Conservation (phyloP, 2,888 invertebrate genomes). For the Drosophila aldrichi region DNA sequence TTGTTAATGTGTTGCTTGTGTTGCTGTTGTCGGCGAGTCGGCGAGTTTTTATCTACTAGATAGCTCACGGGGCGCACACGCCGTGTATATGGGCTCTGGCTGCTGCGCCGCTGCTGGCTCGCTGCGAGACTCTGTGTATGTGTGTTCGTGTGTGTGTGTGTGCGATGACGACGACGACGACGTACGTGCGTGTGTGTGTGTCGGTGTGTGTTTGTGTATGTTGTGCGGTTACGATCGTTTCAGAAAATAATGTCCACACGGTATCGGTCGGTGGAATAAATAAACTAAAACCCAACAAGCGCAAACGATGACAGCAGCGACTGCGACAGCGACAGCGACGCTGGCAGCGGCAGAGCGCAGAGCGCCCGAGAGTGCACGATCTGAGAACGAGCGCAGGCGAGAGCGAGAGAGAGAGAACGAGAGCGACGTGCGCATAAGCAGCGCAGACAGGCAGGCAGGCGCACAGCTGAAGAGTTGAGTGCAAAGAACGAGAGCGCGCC, state of each 20-base stretch:
- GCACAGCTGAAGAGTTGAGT: slow-evolving; percentile 21
- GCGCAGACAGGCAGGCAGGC: slow-evolving; percentile 49
- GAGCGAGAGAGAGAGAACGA: slow-evolving; percentile 19
- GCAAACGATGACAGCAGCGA: slow-evolving; percentile 48
- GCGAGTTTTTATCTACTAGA: slow-evolving; percentile 80
- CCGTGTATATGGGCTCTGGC: slow-evolving; percentile 71
- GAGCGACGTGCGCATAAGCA: slow-evolving; percentile 13
- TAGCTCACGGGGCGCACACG: slow-evolving; percentile 74
- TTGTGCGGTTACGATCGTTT: slow-evolving; percentile 80
- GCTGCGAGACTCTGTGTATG: slow-evolving; percentile 21
- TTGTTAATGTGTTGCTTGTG: slow-evolving; percentile 35
- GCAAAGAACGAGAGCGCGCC: slow-evolving; percentile 12
- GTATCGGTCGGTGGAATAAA: slow-evolving; percentile 85
- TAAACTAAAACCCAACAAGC: slow-evolving; percentile 80
- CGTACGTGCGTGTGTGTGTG: slow-evolving; percentile 25
- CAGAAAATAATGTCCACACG: slow-evolving; percentile 85
- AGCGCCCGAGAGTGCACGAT: slow-evolving; percentile 20
- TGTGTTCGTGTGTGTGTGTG: slow-evolving; percentile 11
- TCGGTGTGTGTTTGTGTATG: slow-evolving; percentile 38
- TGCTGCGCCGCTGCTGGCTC: slow-evolving; percentile 55
- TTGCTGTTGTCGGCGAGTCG: slow-evolving; percentile 72
- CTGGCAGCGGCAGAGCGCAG: slow-evolving; percentile 9
- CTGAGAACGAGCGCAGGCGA: slow-evolving; percentile 19
- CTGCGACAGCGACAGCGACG: slow-evolving; percentile 30
- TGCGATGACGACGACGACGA: slow-evolving; percentile 35